Evolutionary conservation across 2,888 invertebrate genomes (phyloP), one percentile per base, ranked within the genome.

Genomic region (Drosophila bunnanda): DNA sequence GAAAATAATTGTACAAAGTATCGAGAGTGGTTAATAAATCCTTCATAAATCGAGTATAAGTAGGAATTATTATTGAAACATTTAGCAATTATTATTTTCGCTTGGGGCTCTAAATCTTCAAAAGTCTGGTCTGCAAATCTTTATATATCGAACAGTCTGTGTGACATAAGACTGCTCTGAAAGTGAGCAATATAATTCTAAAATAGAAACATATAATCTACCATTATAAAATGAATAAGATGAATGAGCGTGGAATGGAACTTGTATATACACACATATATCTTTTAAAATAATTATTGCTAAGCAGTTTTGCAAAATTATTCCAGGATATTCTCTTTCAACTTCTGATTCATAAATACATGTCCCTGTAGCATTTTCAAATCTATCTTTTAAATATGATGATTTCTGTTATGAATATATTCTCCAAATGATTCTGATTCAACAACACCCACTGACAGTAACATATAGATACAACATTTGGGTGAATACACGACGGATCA

Each of bases 181-280:
- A 62, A 43, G 28, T 65, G 64, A 43, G 64, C 64, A 36, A 43
- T 65, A 65, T 50, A 64, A 43, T 64, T 64, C 22, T 20, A 65
- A 65, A 65, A 65, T 64, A 65, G 64, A 61, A 36, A 36, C 61
- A 30, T 48, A 34, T 64, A 25, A 34, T 65, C 41, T 46, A 44
- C 28, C n/a, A 13, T 22, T 43, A 17, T 43, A 17, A 46, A 36
- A 60, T 10, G 13, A 32, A 38, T 30, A 50, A 34, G 28, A 7
- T 25, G 25, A 8, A 48, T 39, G 28, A 13, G 17, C 15, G 9
- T 36, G 36, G 25, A 20, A 58, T 52, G 52, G 36, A 53, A 53
- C 9, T 34, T 20, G 17, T 32, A 50, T 20, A 50, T 15, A 34
- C 5, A 52, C 0, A 22, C 9, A 15, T 15, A 52, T 15, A 9